phyloP scores from a whole-genome alignment of 2,888 invertebrate species.

The Drosophila buzzatii region DNA sequence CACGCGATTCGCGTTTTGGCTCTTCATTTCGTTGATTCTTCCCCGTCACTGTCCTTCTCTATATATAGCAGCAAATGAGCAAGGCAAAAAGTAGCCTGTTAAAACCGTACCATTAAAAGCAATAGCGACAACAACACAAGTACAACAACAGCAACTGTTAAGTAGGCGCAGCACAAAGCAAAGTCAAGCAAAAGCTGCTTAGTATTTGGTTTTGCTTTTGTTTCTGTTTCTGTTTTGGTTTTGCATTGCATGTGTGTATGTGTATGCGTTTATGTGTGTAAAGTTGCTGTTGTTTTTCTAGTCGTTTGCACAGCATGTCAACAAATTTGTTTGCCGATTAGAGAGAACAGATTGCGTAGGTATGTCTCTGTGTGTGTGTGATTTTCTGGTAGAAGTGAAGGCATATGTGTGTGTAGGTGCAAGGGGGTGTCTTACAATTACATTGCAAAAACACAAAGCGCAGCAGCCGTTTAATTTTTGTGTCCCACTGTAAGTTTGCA shows the following conservation, averaged over 20 bases:
- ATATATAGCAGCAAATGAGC: slow-evolving; percentile 4
- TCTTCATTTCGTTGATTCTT: slow-evolving; percentile 22
- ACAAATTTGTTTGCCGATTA: slow-evolving; percentile 66
- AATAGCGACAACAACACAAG: slow-evolving; percentile 14
- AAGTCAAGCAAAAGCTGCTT: slow-evolving; percentile 41
- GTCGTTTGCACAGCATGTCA: slow-evolving; percentile 55
- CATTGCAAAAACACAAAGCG: slow-evolving; percentile 44
- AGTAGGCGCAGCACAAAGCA: slow-evolving; percentile 44
- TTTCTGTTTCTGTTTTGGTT: slow-evolving; percentile 33
- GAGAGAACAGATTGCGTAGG: slow-evolving; percentile 50
- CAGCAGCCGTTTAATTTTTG: slow-evolving; percentile 34
- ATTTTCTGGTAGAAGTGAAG: slow-evolving; percentile 1
- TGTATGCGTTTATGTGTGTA: neutral
- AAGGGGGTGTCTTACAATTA: slow-evolving; percentile 27
- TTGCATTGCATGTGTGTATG: slow-evolving; percentile 17
- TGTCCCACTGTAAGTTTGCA: slow-evolving; percentile 42
- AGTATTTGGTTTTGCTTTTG: slow-evolving; percentile 36
- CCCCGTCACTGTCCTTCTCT: neutral
- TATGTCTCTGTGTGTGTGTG: slow-evolving; percentile 18
- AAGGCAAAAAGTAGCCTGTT: slow-evolving; percentile 19
- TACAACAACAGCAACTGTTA: slow-evolving; percentile 32
- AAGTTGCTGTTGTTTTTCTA: slow-evolving; percentile 26
- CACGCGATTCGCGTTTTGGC: slow-evolving; percentile 20
- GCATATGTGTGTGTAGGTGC: neutral
- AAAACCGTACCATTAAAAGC: slow-evolving; percentile 13